A percentile compares a stretch with the other conserved stretches of the same genome.
Evolutionary conservation across 2,888 invertebrate genomes (phyloP).

Genomic region (Thysanoteuthis rhombus): DNA sequence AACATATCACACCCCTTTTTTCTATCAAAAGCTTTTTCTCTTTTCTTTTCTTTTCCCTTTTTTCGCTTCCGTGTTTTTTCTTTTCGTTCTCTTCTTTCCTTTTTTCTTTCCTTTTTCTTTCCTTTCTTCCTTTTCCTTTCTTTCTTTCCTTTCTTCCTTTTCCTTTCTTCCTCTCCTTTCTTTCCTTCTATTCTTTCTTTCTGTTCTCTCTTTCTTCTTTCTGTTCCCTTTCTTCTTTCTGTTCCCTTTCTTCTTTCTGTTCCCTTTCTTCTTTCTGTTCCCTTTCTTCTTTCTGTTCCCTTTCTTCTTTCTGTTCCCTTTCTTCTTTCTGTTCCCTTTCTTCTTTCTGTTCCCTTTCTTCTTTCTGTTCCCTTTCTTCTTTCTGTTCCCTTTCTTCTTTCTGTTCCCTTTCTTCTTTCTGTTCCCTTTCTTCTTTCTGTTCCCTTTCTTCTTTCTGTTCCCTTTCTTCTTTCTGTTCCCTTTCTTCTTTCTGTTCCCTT

Average conservation of each 20-base stretch:
- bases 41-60: background rate
- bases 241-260: background rate
- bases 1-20: conserved; percentile 20
- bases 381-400: background rate
- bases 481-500: background rate
- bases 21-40: conserved; percentile 18
- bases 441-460: background rate
- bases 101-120: background rate
- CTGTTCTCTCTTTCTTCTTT: background rate
- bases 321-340: background rate
- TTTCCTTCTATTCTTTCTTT: too few species aligned
- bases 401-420: background rate
- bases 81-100: background rate
- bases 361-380: background rate
- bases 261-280: background rate
- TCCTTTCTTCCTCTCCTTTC: background rate
- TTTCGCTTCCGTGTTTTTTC: background rate
- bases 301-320: background rate
- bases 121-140: background rate
- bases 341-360: background rate
- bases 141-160: background rate
- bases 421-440: conserved; percentile 30
- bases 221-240: background rate
- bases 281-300: background rate
- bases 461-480: background rate